These are phyloP conservation scores for Turritopsis rubra DNA, from an alignment of 30 jellyfish, hydroid and myxozoan species.

Conservation along the genomic window DNA sequence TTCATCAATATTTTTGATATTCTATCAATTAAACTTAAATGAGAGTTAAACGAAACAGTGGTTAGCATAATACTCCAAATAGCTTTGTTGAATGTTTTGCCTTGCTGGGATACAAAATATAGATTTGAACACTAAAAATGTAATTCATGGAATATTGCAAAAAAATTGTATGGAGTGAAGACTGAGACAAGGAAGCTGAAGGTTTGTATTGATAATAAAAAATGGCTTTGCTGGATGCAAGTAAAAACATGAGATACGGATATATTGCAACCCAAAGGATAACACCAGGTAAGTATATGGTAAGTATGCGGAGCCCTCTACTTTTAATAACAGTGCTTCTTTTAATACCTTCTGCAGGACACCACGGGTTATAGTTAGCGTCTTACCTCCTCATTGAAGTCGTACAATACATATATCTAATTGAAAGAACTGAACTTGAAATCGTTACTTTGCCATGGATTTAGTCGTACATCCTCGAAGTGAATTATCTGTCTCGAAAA, in stretches of 20 bases:
- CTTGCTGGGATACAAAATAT: no score
- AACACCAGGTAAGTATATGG: conserved; percentile 7
- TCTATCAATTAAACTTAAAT: no score
- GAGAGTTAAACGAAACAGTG: no score
- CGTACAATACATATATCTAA: not conserved
- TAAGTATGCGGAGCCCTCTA: not conserved
- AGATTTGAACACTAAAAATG: no score
- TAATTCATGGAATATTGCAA: no score
- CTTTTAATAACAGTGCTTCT: not conserved
- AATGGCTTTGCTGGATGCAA: not conserved
- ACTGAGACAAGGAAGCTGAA: not conserved
- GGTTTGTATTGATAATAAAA: not conserved
- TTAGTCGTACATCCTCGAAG: not conserved
- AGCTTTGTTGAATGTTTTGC: no score
- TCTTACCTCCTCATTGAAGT: conserved; percentile 19
- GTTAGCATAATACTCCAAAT: no score
- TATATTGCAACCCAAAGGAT: not conserved
- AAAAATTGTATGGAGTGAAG: not conserved
- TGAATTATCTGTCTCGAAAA: not conserved
- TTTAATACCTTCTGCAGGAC: conserved; percentile 14
- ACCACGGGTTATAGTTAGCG: conserved; percentile 14
- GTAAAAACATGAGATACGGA: not conserved
- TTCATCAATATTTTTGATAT: not conserved
- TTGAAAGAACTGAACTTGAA: not conserved
- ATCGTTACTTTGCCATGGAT: not conserved